Conservation (phyloP, 1,140 invertebrate species). For the Pogonomyrmex barbatus region DNA sequence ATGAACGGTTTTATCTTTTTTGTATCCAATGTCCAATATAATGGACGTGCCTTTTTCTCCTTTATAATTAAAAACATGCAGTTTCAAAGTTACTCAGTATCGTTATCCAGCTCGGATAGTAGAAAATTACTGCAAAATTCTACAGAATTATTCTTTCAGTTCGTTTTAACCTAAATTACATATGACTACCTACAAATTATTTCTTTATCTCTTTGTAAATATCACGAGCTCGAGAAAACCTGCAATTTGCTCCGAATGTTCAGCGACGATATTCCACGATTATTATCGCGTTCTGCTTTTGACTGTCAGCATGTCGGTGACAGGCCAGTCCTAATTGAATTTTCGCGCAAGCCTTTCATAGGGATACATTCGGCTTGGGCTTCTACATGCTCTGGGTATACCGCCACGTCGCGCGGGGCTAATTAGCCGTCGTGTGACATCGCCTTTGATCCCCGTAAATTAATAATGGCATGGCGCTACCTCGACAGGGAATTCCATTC, state of each 20-base stretch:
- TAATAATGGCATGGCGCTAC: constrained; percentile 64
- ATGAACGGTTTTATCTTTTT: constrained; percentile 21
- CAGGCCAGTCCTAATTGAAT: constrained; percentile 60
- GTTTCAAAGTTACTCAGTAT: neutral
- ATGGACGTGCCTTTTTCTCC: neutral
- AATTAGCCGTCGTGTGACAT: constrained; percentile 66
- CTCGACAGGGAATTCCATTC: constrained; percentile 65
- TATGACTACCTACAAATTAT: neutral
- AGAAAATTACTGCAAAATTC: neutral
- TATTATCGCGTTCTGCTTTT: constrained; percentile 41
- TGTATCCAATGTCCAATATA: neutral
- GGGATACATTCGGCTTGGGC: constrained; percentile 42
- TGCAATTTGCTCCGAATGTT: neutral
- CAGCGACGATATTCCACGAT: neutral
- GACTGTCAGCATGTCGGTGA: constrained; percentile 42
- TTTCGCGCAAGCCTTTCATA: constrained; percentile 55
- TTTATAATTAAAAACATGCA: neutral
- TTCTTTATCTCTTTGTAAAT: neutral
- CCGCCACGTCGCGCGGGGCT: constrained; percentile 46
- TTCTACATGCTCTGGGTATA: constrained; percentile 7
- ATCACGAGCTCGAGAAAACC: neutral
- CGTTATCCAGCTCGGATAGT: neutral
- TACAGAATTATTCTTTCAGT: constrained; percentile 18
- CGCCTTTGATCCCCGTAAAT: constrained; percentile 71
- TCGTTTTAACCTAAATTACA: neutral